A percentile compares a stretch with the other conserved stretches of the same genome.
Evolutionary conservation across 1,140 invertebrate genomes (phyloP).

Genomic region (Ericerus pela): DNA sequence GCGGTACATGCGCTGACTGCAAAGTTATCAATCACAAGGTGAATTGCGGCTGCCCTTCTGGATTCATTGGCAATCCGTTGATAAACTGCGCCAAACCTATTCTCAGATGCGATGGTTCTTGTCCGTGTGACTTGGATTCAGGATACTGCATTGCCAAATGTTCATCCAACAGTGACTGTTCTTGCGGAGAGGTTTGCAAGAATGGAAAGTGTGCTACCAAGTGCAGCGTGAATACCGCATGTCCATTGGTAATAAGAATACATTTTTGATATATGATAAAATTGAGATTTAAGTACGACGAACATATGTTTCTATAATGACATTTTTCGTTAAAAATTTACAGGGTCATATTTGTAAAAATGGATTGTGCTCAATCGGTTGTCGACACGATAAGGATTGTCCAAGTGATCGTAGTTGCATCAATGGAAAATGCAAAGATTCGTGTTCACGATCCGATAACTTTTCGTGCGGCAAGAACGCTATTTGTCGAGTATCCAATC

Average conservation of each 20-base stretch:
- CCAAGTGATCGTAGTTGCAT: constrained; percentile 56
- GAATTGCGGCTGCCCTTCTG: constrained; percentile 63
- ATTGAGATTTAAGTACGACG: too few relatives aligned
- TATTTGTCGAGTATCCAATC: constrained; percentile 54
- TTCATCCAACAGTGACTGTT: constrained; percentile 46
- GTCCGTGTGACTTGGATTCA: constrained; percentile 53
- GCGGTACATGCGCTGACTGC: constrained; percentile 66
- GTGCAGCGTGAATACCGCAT: constrained; percentile 38
- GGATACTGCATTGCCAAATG: constrained; percentile 62
- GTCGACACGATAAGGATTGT: constrained; percentile 64
- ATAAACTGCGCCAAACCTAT: constrained; percentile 43
- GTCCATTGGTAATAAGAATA: constrained; percentile 31
- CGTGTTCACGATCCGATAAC: constrained; percentile 43
- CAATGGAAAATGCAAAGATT: constrained; percentile 57
- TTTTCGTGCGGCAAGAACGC: constrained; percentile 62
- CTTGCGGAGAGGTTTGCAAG: constrained; percentile 54
- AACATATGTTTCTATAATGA: constrained; percentile 71
- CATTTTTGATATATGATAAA: too few relatives aligned
- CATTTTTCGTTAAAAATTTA: constrained; percentile 37
- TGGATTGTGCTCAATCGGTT: constrained; percentile 50
- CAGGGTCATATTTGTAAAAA: constrained; percentile 45
- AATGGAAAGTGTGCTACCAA: constrained; percentile 43
- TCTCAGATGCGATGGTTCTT: constrained; percentile 46
- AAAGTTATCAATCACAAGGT: constrained; percentile 52
- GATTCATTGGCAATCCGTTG: constrained; percentile 66